Evolutionary conservation across 1,140 invertebrate species (phyloP), one percentile per base, ranked within the genome.

Genomic region (Lordiphosa collinella): DNA sequence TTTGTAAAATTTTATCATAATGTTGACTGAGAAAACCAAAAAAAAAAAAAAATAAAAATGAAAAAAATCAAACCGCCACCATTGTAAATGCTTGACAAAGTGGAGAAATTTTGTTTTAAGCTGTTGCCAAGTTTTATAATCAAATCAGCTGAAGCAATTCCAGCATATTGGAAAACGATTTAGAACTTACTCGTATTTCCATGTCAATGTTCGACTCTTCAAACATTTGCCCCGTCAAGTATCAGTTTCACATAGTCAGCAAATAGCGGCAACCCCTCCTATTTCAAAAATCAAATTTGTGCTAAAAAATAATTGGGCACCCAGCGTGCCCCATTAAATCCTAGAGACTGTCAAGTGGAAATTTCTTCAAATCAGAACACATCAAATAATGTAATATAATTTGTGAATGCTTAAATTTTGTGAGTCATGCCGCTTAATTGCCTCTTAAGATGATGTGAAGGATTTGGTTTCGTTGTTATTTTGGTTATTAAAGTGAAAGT

Each of bases 371-470:
- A 43, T 43, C 22, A 44, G 11, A 29, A 12, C 11, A 44, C 29
- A 25, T 44, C 22, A 44, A 22, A 16, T 44, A 44, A 44, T 44
- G 41, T 44, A 58, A 62, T 82, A 61, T 56, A 59, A 84, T 84
- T 82, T 84, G 64, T 56, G 44, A 37, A 44, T 43, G 53, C 58
- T 78, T 82, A 68, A 84, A 84, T 51, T 50, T 47, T 53, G 41
- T 58, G 51, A 58, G 71, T 82, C 76, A 84, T 59, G 66, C 52
- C 60, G 51, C 58, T 50, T 82, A 82, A 82, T 82, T 82, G 72
- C 67, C 73, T 68, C 68, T 84, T 57, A 78, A 55, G 56, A 78
- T 64, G 67, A 78, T 70, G 69, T 53, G 47, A 78, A 73, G 63
- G 52, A 84, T 76, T 84, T 71, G 60, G 18, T 34, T 48, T 34